Evolutionary conservation across 2,888 invertebrate species (phyloP).

Genomic region (Torymus auratus): DNA sequence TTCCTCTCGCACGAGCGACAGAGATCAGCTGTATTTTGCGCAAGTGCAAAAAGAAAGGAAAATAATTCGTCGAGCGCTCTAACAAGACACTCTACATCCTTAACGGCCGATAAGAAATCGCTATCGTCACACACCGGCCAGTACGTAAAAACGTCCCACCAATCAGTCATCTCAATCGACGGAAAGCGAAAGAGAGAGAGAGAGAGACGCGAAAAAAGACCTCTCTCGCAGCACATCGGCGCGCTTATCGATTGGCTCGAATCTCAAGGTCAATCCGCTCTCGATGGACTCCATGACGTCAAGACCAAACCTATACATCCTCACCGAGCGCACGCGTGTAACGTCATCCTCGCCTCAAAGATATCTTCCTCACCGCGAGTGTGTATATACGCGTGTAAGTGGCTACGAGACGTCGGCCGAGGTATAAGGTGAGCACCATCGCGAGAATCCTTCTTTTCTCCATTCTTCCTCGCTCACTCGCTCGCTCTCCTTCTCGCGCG

Average conservation of each 20-base stretch:
- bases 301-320: neutral
- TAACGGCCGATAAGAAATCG: conserved; percentile 48
- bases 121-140: conserved; percentile 28
- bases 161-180: conserved; percentile 52
- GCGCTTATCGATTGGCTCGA: conserved; percentile 51
- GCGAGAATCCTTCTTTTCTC: conserved; percentile 44
- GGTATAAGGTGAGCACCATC: conserved; percentile 20
- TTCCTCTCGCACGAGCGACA: too few relatives aligned
- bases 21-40: neutral
- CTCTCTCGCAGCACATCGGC: neutral
- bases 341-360: conserved; percentile 6
- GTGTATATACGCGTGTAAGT: neutral
- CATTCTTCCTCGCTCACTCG: conserved; percentile 16
- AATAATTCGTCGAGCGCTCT: conserved; percentile 9
- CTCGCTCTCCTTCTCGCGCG: conserved; percentile 27
- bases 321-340: neutral
- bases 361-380: conserved; percentile 9
- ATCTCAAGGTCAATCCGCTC: conserved; percentile 51
- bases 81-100: conserved; percentile 31
- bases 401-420: neutral
- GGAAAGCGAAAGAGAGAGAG: neutral
- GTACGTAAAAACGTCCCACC: conserved; percentile 40
- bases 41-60: neutral
- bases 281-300: conserved; percentile 42
- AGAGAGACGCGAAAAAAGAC: neutral